phyloP scores from a whole-genome alignment of 2,113 vertebrate species.

The Macrotus californicus region DNA sequence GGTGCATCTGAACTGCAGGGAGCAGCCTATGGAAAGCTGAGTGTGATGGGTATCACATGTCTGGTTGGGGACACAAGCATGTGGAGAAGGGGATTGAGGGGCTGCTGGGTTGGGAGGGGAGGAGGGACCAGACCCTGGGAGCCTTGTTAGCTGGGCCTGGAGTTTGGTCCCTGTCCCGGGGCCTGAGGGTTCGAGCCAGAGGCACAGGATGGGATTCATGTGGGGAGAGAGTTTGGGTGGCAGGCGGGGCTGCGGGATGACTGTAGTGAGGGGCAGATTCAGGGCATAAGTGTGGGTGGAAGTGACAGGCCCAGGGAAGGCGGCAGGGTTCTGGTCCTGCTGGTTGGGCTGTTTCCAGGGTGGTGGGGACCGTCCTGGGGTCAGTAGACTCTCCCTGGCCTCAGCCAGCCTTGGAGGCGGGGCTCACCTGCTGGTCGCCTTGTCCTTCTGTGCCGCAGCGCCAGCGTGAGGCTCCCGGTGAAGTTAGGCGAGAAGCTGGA shows the following conservation, averaged over 20 bases:
- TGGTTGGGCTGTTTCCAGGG: rapidly evolving
- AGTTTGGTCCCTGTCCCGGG: not conserved
- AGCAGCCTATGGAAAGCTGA: not conserved
- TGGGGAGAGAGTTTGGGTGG: not conserved
- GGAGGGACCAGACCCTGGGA: rapidly evolving
- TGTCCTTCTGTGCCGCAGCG: conserved; percentile 36
- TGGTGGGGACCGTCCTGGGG: too few relatives aligned
- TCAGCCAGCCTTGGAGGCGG: not conserved
- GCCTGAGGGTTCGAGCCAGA: not conserved
- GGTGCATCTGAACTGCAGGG: not conserved
- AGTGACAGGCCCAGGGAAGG: not conserved
- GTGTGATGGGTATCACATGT: not conserved
- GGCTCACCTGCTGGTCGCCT: not conserved
- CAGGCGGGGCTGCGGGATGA: not conserved
- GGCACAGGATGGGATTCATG: not conserved
- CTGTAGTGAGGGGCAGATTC: not conserved
- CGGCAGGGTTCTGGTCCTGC: not conserved
- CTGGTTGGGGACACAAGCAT: rapidly evolving
- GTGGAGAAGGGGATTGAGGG: too few relatives aligned
- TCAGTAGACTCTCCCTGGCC: not conserved
- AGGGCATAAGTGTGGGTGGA: rapidly evolving
- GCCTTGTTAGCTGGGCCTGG: too few relatives aligned
- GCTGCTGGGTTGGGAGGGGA: rapidly evolving
- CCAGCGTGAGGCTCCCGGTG: conserved; percentile 84
- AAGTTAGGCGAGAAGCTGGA: conserved; percentile 91